phyloP scores from a whole-genome alignment of 1,140 invertebrate genomes.

The Lycorma delicatula region DNA sequence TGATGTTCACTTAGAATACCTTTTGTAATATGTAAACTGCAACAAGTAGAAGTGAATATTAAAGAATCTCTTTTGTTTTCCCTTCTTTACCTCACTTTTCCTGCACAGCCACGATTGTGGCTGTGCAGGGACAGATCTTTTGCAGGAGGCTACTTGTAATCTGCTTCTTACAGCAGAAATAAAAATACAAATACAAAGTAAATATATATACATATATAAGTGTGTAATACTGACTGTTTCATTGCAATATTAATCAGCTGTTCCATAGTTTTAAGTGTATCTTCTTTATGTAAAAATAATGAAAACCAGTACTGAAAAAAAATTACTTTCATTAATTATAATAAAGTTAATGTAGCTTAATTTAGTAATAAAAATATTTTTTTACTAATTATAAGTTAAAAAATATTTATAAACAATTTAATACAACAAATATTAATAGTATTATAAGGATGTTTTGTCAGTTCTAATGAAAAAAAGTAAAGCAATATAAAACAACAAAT shows the following conservation, averaged over 20 bases:
- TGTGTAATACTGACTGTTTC: slow-evolving; percentile 61
- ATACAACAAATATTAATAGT: background rate
- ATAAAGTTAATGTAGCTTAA: background rate
- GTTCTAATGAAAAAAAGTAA: too few relatives aligned
- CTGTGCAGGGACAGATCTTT: too few relatives aligned
- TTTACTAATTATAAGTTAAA: background rate
- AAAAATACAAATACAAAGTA: background rate
- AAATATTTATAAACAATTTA: background rate
- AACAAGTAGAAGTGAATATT: background rate
- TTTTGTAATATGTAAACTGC: too few relatives aligned
- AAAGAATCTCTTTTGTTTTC: background rate
- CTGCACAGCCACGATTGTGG: too few relatives aligned
- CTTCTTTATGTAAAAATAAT: slow-evolving; percentile 79
- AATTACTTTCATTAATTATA: slow-evolving; percentile 7
- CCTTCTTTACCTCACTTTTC: background rate
- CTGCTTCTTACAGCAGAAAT: background rate
- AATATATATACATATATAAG: background rate
- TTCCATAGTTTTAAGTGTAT: slow-evolving; percentile 87
- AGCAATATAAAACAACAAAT: too few relatives aligned
- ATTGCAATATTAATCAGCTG: slow-evolving; percentile 95
- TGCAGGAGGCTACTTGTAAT: too few relatives aligned
- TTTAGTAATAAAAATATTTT: background rate
- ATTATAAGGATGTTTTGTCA: too few relatives aligned
- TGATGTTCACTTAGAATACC: too few relatives aligned
- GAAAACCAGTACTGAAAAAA: slow-evolving; percentile 72